A percentile compares a stretch with the other conserved stretches of the same genome.
phyloP scores from a whole-genome alignment of 2,888 invertebrate genomes.

The Catocala fraxini region DNA sequence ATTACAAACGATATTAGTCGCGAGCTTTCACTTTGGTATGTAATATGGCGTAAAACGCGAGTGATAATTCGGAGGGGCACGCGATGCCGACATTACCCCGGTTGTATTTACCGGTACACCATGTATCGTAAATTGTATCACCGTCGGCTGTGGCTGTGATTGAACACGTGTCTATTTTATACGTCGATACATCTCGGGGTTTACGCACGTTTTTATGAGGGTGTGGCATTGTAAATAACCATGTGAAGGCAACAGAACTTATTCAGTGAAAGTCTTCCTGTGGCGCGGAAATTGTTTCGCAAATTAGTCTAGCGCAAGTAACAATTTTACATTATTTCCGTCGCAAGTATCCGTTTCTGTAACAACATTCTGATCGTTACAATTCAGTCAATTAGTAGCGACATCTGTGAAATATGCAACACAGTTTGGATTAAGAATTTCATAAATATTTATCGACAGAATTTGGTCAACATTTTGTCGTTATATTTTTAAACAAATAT shows the following conservation, averaged over 20 bases:
- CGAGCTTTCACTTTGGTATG: conserved; percentile 69
- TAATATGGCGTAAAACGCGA: conserved; percentile 66
- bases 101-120: conserved; percentile 58
- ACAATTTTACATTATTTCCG: conserved; percentile 34
- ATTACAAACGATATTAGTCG: conserved; percentile 74
- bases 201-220: background rate
- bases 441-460: conserved; percentile 13
- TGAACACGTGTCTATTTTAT: conserved; percentile 17
- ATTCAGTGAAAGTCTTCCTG: conserved; percentile 8
- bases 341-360: conserved; percentile 24
- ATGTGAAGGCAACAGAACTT: too few relatives aligned
- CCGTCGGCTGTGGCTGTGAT: conserved; percentile 31
- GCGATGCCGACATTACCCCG: conserved; percentile 69
- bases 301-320: conserved; percentile 36
- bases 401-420: conserved; percentile 12
- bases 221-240: background rate
- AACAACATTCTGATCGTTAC: conserved; percentile 15
- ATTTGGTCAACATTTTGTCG: conserved; percentile 20
- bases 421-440: conserved; percentile 6
- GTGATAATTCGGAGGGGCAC: conserved; percentile 73
- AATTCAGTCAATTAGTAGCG: conserved; percentile 11
- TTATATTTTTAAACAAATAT: conserved; percentile 38
- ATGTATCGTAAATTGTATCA: conserved; percentile 40
- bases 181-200: conserved; percentile 1
- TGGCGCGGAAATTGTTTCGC: conserved; percentile 37